Conservation (phyloP, 2,797 vertebrate species). For the Oryzias sinensis region DNA sequence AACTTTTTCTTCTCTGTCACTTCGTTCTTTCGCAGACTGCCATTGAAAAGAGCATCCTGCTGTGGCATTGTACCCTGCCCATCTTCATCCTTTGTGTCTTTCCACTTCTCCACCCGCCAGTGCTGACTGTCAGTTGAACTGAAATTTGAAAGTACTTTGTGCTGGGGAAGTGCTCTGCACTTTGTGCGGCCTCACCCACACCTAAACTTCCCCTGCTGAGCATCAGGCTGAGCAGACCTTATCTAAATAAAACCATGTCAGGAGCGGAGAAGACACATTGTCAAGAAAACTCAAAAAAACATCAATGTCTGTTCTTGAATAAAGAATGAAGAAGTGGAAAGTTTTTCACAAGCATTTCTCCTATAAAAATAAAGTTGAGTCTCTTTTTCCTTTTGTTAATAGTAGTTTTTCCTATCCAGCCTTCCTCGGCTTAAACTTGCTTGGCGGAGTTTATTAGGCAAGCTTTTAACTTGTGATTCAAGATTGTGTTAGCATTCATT, state of each 20-base stretch:
- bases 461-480: conserved; percentile 14
- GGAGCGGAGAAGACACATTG: conserved; percentile 26
- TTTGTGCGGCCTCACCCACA: conserved; percentile 17
- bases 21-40: conserved; percentile 23
- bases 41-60: conserved; percentile 34
- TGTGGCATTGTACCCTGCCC: conserved; percentile 30
- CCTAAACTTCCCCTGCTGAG: conserved; percentile 36
- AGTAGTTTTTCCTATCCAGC: conserved; percentile 14
- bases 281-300: conserved; percentile 31
- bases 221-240: conserved; percentile 27
- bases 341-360: conserved; percentile 16
- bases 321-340: conserved; percentile 10
- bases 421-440: conserved; percentile 7
- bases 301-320: conserved; percentile 21
- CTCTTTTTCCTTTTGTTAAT: conserved; percentile 2
- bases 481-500: conserved; percentile 2
- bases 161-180: conserved; percentile 20
- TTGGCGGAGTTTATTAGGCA: conserved; percentile 9
- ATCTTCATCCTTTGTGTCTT: conserved; percentile 13
- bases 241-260: conserved; percentile 29
- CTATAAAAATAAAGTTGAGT: conserved; percentile 6
- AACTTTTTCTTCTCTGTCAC: conserved; percentile 22
- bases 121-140: conserved; percentile 41
- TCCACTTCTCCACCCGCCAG: conserved; percentile 25
- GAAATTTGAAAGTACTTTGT: conserved; percentile 47